These are phyloP conservation scores for Muscidifurax raptorellus DNA, from an alignment of 1,140 invertebrate genomes.

Conservation along the genomic window DNA sequence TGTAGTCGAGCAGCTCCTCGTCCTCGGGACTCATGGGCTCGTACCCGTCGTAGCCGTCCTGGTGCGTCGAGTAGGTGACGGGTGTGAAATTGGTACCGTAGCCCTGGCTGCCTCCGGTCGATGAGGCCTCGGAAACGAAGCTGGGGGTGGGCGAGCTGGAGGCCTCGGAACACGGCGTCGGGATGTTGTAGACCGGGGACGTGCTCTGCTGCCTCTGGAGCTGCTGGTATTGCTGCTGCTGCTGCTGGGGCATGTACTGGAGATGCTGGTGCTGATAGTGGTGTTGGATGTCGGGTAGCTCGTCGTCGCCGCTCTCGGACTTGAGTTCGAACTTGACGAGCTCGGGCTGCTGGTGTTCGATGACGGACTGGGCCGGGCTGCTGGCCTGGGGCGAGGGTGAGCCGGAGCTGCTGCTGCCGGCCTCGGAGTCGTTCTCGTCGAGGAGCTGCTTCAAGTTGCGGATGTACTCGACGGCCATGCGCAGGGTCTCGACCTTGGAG, in stretches of 20 bases:
- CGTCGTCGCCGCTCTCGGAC: slow-evolving; percentile 55
- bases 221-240: slow-evolving; percentile 45
- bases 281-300: slow-evolving; percentile 51
- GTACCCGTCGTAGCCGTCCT: slow-evolving; percentile 85
- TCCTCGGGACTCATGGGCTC: slow-evolving; percentile 91
- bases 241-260: slow-evolving; percentile 52
- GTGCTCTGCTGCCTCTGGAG: slow-evolving; percentile 67
- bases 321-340: slow-evolving; percentile 50
- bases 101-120: slow-evolving; percentile 74
- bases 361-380: slow-evolving; percentile 12
- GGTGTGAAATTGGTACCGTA: slow-evolving; percentile 73
- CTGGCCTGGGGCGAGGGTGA: slow-evolving; percentile 34
- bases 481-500: slow-evolving; percentile 95
- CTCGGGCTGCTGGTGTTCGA: slow-evolving; percentile 33
- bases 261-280: slow-evolving; percentile 68
- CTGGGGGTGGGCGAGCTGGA: slow-evolving; percentile 88
- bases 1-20: slow-evolving; percentile 89
- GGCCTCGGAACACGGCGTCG: slow-evolving; percentile 82
- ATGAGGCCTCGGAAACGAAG: slow-evolving; percentile 85
- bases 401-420: slow-evolving; percentile 53
- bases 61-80: slow-evolving; percentile 75
- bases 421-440: slow-evolving; percentile 80
- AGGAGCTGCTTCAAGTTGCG: slow-evolving; percentile 89
- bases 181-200: slow-evolving; percentile 61
- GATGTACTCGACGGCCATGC: slow-evolving; percentile 96